These are phyloP conservation scores for Bibio marci DNA, from an alignment of 2,888 invertebrate species.

Conservation along the genomic window DNA sequence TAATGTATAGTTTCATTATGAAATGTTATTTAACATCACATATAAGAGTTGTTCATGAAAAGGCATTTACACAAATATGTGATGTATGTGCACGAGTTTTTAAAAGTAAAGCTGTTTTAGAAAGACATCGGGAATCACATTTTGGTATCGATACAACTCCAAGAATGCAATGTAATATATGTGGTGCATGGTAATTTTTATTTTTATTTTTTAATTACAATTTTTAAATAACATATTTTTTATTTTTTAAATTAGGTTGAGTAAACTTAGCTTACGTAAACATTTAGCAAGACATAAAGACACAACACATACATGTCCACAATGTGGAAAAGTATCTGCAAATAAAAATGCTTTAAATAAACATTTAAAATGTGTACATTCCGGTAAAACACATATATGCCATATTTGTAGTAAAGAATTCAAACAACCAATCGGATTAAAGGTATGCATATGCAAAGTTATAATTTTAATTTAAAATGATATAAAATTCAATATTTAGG, in stretches of 20 bases:
- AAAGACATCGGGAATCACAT: conserved; percentile 20
- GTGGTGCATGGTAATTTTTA: conserved; percentile 23
- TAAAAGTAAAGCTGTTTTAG: conserved; percentile 16
- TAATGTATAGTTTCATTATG: conserved; percentile 9
- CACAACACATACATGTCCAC: background rate
- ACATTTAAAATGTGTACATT: conserved; percentile 25
- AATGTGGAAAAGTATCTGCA: conserved; percentile 18
- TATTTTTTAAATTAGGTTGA: too few relatives aligned
- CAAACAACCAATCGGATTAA: too few relatives aligned
- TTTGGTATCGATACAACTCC: conserved; percentile 18
- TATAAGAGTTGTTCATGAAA: background rate
- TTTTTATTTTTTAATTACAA: too few relatives aligned
- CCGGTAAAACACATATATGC: conserved; percentile 6
- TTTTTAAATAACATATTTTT: too few relatives aligned
- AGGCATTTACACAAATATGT: background rate
- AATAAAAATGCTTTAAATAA: conserved; percentile 24
- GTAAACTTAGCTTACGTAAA: background rate
- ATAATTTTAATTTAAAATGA: too few relatives aligned
- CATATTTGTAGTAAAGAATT: too few relatives aligned
- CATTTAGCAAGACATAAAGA: background rate
- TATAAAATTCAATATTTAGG: too few relatives aligned
- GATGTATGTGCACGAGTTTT: conserved; percentile 2
- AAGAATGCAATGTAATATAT: conserved; percentile 23
- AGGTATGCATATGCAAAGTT: conserved; percentile 12
- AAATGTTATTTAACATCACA: background rate